Evolutionary conservation across 2,113 vertebrate species (phyloP).

Genomic region (Podarcis muralis): DNA sequence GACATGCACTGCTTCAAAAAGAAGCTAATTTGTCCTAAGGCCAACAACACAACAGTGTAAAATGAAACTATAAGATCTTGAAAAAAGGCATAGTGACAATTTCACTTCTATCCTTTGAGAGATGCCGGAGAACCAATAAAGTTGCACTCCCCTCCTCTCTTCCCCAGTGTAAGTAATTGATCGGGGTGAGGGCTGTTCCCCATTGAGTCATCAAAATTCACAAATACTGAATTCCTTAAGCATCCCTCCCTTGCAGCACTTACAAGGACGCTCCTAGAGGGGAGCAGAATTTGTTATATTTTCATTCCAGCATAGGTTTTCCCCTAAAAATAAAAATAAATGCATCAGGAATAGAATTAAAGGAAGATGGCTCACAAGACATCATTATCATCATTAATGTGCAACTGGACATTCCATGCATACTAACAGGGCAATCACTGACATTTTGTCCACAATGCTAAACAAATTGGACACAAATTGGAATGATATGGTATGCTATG

Average conservation of each 20-base stretch:
- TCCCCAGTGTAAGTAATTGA: neutral
- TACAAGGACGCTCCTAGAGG: neutral
- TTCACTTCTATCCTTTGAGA: neutral
- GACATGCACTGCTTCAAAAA: neutral
- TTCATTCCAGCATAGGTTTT: neutral
- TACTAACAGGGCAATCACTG: neutral
- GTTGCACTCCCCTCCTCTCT: no score
- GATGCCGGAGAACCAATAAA: no score
- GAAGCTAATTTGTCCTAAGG: neutral
- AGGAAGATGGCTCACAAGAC: neutral
- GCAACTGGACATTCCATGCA: neutral
- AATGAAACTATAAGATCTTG: neutral
- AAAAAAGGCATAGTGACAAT: neutral
- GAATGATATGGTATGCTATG: neutral
- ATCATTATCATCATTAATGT: neutral
- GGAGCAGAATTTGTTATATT: neutral
- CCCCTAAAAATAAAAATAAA: neutral
- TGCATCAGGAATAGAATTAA: neutral
- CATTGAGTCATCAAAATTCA: neutral
- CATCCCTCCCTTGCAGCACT: neutral
- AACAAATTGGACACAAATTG: neutral
- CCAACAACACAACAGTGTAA: neutral
- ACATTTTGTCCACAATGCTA: neutral
- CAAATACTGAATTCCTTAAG: neutral
- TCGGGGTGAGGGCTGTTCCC: neutral